phyloP scores from a whole-genome alignment of 2,113 vertebrate genomes.

The Aix galericulata region DNA sequence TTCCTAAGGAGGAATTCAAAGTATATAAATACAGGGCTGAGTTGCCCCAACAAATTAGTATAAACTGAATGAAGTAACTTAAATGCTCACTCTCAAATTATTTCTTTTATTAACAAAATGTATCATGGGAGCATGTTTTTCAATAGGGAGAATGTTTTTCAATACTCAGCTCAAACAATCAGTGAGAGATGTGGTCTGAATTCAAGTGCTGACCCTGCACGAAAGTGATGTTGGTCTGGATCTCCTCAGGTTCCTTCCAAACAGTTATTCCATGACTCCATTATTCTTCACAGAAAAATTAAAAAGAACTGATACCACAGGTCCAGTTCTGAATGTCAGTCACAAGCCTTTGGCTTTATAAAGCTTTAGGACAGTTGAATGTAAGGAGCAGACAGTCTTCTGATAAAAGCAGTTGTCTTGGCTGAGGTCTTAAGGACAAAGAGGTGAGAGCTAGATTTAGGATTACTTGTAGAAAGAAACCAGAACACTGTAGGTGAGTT shows the following conservation, averaged over 20 bases:
- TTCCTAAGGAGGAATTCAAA: not conserved
- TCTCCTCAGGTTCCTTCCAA: not conserved
- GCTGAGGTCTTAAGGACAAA: not conserved
- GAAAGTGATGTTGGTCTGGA: not conserved
- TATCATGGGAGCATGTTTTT: not conserved
- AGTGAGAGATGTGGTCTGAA: not conserved
- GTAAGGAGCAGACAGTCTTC: not conserved
- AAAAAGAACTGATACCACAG: rapidly evolving
- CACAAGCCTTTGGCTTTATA: not conserved
- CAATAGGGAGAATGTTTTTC: not conserved
- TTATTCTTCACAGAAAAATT: not conserved
- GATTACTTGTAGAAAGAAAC: not conserved
- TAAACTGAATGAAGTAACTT: not conserved
- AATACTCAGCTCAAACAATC: not conserved
- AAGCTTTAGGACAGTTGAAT: not conserved
- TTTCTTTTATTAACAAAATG: not conserved
- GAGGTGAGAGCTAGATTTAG: not conserved
- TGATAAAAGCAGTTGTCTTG: not conserved
- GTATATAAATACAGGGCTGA: not conserved
- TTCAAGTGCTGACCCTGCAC: not conserved
- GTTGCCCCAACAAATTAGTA: not conserved
- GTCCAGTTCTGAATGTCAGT: not conserved
- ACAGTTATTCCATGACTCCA: not conserved
- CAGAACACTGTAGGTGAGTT: not conserved
- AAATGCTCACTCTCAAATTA: not conserved